Evolutionary conservation across 2,113 vertebrate species (phyloP).

Genomic region (Corythaeola cristata): DNA sequence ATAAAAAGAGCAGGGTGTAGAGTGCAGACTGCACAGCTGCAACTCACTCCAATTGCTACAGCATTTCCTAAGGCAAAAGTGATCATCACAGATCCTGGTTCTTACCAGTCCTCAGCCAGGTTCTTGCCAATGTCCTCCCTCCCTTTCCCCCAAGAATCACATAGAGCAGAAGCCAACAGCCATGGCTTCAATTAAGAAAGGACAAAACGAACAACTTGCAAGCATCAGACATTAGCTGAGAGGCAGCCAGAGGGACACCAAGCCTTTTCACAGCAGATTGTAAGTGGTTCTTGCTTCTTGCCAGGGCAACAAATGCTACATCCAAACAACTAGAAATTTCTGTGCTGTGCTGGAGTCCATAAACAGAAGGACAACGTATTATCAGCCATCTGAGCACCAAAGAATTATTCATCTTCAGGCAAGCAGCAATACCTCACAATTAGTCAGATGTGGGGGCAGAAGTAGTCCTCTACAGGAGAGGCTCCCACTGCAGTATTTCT

Average conservation of each 20-base stretch:
- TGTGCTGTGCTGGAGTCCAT: not conserved
- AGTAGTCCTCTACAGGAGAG: not conserved
- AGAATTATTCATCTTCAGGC: constrained; percentile 2
- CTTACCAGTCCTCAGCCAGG: not conserved
- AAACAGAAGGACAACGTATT: not conserved
- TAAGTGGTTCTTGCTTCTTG: constrained; percentile 14
- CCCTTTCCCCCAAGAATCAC: not conserved
- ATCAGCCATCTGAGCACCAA: constrained; percentile 40
- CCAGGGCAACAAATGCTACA: constrained; percentile 32
- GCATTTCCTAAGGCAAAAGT: not conserved
- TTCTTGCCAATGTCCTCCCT: not conserved
- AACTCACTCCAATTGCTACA: not conserved
- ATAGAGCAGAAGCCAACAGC: not conserved
- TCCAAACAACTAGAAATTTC: constrained; percentile 33
- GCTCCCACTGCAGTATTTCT: not conserved
- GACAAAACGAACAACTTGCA: not conserved
- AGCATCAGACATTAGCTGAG: not conserved
- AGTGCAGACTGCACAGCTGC: not conserved
- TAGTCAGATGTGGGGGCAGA: not conserved
- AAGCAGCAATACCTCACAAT: not conserved
- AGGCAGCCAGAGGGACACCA: not conserved
- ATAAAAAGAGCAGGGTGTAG: not conserved
- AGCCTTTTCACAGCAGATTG: constrained; percentile 7
- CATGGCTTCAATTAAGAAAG: not conserved
- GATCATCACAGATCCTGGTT: not conserved